These are phyloP conservation scores for Callosobruchus maculatus DNA, from an alignment of 2,888 invertebrate genomes.

Conservation along the genomic window DNA sequence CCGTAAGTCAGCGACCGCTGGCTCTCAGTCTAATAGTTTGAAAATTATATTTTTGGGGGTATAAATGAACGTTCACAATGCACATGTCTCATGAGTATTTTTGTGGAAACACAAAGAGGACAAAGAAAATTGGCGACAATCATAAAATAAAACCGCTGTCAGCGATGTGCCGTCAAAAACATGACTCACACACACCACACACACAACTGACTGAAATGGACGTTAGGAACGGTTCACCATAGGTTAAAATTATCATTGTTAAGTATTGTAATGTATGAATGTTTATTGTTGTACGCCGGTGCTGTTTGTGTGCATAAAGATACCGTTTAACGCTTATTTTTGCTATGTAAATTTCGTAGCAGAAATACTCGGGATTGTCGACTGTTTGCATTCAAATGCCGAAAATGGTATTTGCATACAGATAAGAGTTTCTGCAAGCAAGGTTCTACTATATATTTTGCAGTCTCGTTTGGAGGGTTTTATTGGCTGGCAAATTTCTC, in stretches of 20 bases:
- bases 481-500: no score
- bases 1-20: no score
- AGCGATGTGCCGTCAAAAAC: background rate
- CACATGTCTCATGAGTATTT: background rate
- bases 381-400: background rate
- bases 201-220: background rate
- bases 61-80: no score
- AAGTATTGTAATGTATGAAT: background rate
- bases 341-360: background rate
- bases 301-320: background rate
- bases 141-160: background rate
- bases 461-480: no score
- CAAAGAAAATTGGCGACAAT: background rate
- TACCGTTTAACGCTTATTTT: background rate
- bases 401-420: background rate
- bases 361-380: background rate
- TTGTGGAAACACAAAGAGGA: background rate
- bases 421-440: background rate
- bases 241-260: background rate
- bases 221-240: background rate
- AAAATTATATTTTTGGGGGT: no score
- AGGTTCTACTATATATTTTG: no score
- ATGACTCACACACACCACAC: background rate
- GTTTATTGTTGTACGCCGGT: background rate
- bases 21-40: no score